Percentiles rank a stretch among this genome's conserved stretches.
Conservation (phyloP, 2,797 vertebrate genomes). For the Xenopus petersii region DNA sequence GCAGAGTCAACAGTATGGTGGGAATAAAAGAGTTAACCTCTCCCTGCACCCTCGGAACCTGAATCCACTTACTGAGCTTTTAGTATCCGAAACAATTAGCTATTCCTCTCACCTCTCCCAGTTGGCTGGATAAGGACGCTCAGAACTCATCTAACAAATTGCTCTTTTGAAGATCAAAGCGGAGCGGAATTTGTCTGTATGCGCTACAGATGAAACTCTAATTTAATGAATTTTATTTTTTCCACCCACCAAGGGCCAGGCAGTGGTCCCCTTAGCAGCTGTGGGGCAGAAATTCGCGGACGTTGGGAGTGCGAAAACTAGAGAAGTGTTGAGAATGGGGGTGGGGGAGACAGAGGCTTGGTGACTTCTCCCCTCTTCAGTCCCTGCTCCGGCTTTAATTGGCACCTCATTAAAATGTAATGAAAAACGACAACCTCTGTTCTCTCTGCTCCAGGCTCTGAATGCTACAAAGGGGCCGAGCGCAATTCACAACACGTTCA, state of each 20-base stretch:
- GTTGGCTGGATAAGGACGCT: conserved; percentile 61
- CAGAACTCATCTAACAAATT: conserved; percentile 75
- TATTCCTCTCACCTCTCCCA: conserved; percentile 68
- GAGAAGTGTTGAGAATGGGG: conserved; percentile 54
- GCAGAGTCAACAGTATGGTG: no score
- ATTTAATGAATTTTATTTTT: conserved; percentile 69
- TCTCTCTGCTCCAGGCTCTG: conserved; percentile 70
- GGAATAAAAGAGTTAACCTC: no score
- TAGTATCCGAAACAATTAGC: conserved; percentile 63
- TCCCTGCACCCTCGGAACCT: no score
- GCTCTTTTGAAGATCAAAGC: conserved; percentile 80
- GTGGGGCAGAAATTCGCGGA: conserved; percentile 52
- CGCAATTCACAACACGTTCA: conserved; percentile 74
- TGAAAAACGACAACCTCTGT: conserved; percentile 78
- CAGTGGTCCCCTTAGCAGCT: conserved; percentile 60
- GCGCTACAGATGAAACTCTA: conserved; percentile 65
- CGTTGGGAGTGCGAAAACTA: conserved; percentile 5
- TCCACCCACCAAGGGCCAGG: conserved; percentile 55
- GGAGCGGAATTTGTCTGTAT: conserved; percentile 65
- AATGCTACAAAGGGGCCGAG: conserved; percentile 72
- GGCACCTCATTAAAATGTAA: conserved; percentile 82
- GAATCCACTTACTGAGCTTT: no score
- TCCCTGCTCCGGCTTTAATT: conserved; percentile 73
- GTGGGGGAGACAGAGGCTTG: conserved; percentile 64
- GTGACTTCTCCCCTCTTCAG: conserved; percentile 64